Conservation (phyloP, 2,797 vertebrate genomes). For the Pristis pectinata region DNA sequence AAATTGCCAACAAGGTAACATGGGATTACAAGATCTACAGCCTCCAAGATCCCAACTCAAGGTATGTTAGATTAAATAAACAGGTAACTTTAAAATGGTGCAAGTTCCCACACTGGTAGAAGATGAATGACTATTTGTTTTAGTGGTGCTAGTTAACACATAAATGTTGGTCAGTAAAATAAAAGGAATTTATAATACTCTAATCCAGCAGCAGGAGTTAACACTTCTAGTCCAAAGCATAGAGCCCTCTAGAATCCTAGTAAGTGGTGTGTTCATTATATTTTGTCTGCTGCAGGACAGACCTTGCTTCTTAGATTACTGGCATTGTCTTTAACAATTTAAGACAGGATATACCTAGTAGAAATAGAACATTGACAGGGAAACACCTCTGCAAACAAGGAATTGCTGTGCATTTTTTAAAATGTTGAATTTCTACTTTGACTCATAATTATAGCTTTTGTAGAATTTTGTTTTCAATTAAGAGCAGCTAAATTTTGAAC, state of each 20-base stretch:
- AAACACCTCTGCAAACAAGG: not conserved
- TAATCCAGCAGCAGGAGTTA: not conserved
- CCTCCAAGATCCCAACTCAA: not conserved
- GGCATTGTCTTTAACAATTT: not conserved
- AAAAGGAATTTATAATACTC: not conserved
- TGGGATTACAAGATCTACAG: not conserved
- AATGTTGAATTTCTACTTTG: not conserved
- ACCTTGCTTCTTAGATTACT: not conserved
- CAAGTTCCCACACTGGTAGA: not conserved
- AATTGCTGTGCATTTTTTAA: not conserved
- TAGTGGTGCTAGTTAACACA: not conserved
- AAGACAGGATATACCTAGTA: not conserved
- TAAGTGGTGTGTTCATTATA: not conserved
- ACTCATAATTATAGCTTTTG: not conserved
- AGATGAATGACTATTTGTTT: not conserved
- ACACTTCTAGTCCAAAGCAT: not conserved
- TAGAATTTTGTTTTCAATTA: not conserved
- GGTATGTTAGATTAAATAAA: not conserved
- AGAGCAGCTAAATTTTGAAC: not conserved
- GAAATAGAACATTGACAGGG: too few species aligned
- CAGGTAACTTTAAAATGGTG: not conserved
- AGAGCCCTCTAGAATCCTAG: not conserved
- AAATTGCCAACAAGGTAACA: not conserved
- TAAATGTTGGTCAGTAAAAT: not conserved
- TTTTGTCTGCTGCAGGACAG: not conserved